phyloP scores from a whole-genome alignment of 2,113 vertebrate genomes.

The Prolemur simus region DNA sequence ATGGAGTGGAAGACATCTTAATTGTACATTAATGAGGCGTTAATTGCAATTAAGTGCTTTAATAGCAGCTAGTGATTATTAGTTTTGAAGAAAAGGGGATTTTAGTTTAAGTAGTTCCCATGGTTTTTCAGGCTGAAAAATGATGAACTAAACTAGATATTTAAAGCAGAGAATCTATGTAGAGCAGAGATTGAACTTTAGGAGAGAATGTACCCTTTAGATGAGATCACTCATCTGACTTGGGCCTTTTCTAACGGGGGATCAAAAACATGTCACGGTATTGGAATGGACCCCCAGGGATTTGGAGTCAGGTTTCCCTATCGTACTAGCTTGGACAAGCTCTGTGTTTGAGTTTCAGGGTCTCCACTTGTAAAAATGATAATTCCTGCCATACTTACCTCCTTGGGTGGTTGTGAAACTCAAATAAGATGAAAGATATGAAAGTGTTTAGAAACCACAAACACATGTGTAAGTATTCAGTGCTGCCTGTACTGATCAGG shows the following conservation, averaged over 20 bases:
- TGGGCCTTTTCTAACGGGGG: neutral
- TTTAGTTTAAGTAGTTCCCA: conserved; percentile 64
- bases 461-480: neutral
- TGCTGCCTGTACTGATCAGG: rapidly evolving
- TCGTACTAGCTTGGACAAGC: neutral
- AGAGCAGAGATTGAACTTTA: neutral
- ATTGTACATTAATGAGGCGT: conserved; percentile 72
- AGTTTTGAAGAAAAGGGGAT: conserved; percentile 64
- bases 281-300: too few relatives aligned
- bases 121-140: conserved; percentile 47
- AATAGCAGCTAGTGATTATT: conserved; percentile 63
- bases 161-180: neutral
- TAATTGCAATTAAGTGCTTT: conserved; percentile 77
- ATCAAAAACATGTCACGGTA: neutral
- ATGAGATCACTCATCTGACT: neutral
- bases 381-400: neutral
- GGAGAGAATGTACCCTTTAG: neutral
- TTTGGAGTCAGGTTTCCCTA: neutral
- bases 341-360: neutral
- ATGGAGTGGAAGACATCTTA: conserved; percentile 60
- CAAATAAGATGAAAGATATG: neutral
- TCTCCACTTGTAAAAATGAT: neutral
- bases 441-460: neutral
- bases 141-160: neutral
- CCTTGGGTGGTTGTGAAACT: neutral